Conservation (phyloP, 2,797 vertebrate species). For the Pseudopleuronectes americanus region DNA sequence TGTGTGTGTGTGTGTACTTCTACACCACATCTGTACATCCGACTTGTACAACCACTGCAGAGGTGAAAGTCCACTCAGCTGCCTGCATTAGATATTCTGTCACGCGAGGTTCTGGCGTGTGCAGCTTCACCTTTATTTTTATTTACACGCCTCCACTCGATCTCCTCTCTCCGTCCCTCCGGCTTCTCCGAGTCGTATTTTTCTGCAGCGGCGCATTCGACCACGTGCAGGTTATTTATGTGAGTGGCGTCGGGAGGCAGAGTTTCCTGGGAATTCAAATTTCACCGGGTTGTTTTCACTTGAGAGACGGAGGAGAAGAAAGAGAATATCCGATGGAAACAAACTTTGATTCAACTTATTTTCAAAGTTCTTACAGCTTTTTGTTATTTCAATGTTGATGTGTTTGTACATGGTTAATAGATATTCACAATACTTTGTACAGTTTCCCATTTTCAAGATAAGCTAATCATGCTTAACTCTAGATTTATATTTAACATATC, state of each 20-base stretch:
- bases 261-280: slow-evolving; percentile 46
- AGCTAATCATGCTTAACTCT: no score
- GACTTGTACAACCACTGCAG: slow-evolving; percentile 20
- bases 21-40: neutral
- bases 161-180: neutral
- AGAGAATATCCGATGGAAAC: slow-evolving; percentile 39
- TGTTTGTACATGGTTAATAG: no score
- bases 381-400: no score
- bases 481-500: no score
- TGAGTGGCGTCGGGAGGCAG: slow-evolving; percentile 22
- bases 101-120: slow-evolving; percentile 37
- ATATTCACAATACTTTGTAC: no score
- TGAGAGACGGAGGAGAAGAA: slow-evolving; percentile 35
- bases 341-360: slow-evolving; percentile 35
- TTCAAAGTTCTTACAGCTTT: neutral
- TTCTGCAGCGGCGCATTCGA: slow-evolving; percentile 28
- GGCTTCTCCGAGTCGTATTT: neutral
- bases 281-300: slow-evolving; percentile 34
- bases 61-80: slow-evolving; percentile 41
- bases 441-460: no score
- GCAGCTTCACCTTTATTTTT: slow-evolving; percentile 37
- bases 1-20: slow-evolving; percentile 9
- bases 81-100: slow-evolving; percentile 22
- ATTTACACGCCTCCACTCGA: slow-evolving; percentile 21
- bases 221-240: slow-evolving; percentile 63